These are phyloP conservation scores for Nematopogon swammerdamellus DNA, from an alignment of 2,888 invertebrate genomes.

Conservation along the genomic window DNA sequence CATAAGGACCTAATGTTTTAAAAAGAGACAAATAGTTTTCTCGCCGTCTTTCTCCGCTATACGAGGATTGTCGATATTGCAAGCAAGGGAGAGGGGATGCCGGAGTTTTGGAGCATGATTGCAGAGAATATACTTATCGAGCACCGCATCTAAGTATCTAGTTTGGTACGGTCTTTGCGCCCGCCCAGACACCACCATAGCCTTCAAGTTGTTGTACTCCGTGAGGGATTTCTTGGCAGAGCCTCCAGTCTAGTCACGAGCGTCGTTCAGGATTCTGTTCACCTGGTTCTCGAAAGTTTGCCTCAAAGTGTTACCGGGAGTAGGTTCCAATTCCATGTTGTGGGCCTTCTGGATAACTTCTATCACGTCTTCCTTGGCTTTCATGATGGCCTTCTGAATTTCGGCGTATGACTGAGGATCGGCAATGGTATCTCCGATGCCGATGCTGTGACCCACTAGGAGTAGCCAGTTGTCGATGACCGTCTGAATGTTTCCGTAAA, in stretches of 20 bases:
- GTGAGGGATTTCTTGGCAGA: conserved; percentile 99
- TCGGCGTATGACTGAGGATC: conserved; percentile 98
- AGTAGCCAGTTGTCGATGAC: conserved; percentile 98
- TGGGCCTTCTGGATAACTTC: conserved; percentile 99
- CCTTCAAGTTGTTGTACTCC: conserved; percentile 98
- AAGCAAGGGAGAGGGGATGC: no score
- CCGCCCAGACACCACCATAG: conserved; percentile 99
- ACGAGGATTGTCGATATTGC: no score
- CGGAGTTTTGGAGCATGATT: no score
- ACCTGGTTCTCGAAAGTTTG: conserved; percentile 99
- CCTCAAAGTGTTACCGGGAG: conserved; percentile 96
- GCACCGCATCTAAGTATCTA: no score
- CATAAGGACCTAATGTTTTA: no score
- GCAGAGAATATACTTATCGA: no score
- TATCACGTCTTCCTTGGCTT: conserved; percentile 99
- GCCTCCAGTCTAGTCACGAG: conserved; percentile 99
- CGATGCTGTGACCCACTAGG: conserved; percentile 93
- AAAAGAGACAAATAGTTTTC: no score
- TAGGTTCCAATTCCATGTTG: conserved; percentile 98
- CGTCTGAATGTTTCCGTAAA: conserved; percentile 99
- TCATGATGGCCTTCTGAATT: conserved; percentile 96
- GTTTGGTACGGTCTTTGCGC: no score
- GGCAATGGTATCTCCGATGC: conserved; percentile 99
- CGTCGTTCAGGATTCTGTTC: conserved; percentile 97
- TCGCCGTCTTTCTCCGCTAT: no score